phyloP scores from a whole-genome alignment of 2,888 invertebrate species.

The Hartigia nigra region DNA sequence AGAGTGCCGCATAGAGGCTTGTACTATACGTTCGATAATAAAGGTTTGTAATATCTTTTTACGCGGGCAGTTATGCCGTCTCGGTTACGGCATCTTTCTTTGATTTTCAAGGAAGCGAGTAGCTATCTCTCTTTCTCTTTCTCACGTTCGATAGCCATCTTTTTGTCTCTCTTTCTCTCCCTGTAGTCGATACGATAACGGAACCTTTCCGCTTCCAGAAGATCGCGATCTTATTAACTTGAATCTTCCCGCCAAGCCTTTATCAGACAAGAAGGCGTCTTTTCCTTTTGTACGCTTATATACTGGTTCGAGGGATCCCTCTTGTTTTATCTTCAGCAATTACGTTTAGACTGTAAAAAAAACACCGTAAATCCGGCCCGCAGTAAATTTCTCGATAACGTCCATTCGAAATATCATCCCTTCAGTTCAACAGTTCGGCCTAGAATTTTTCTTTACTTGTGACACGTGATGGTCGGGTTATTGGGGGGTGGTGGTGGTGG shows the following conservation, averaged over 20 bases:
- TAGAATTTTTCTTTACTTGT: neutral
- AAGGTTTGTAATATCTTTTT: constrained; percentile 34
- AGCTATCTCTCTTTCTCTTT: constrained; percentile 19
- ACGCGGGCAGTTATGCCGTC: constrained; percentile 21
- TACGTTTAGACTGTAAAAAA: neutral
- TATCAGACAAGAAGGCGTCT: neutral
- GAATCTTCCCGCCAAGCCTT: neutral
- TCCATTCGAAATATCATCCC: neutral
- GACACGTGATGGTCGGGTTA: neutral
- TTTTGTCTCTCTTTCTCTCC: neutral
- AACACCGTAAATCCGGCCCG: neutral
- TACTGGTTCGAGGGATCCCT: neutral
- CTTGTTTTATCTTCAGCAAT: neutral
- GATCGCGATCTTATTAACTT: constrained; percentile 20
- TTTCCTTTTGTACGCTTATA: neutral
- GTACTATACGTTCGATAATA: constrained; percentile 43
- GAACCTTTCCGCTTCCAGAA: neutral
- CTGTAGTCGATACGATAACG: neutral
- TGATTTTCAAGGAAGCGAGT: neutral
- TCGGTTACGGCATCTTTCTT: neutral
- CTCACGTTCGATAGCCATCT: constrained; percentile 16
- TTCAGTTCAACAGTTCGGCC: neutral
- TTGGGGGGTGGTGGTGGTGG: no score
- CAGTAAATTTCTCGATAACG: neutral
- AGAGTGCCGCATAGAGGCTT: constrained; percentile 44